phyloP scores from a whole-genome alignment of 2,797 vertebrate genomes.

The Myoxocephalus aenaeus region DNA sequence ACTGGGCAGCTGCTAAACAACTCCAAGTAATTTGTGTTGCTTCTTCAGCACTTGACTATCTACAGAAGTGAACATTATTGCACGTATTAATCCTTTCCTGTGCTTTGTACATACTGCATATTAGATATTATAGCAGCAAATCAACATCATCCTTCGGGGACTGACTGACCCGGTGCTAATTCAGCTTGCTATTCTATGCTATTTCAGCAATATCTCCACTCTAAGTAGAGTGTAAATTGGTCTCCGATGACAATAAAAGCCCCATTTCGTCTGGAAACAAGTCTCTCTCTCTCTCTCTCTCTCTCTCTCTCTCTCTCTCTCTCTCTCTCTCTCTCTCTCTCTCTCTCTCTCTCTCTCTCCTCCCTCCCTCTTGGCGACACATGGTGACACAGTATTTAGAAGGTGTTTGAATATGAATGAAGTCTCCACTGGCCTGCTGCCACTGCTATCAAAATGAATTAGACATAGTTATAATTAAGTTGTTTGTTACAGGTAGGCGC shows the following conservation, averaged over 20 bases:
- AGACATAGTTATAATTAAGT: constrained; percentile 40
- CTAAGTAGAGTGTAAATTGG: constrained; percentile 34
- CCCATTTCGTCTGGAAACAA: not conserved
- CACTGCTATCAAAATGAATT: constrained; percentile 54
- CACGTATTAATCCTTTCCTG: not conserved
- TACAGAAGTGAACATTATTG: not conserved
- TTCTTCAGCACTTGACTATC: constrained; percentile 1
- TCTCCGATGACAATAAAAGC: constrained; percentile 39
- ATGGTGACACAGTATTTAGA: constrained; percentile 21
- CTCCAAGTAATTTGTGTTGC: not conserved
- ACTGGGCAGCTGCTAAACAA: no score
- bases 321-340: no score
- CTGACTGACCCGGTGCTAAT: constrained; percentile 26
- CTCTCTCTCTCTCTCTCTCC: no score
- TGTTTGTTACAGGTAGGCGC: constrained; percentile 20
- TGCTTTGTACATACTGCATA: not conserved
- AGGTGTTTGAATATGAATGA: constrained; percentile 56
- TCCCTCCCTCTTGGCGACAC: not conserved
- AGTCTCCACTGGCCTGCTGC: constrained; percentile 41
- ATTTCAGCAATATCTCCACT: constrained; percentile 32
- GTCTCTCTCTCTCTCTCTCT: not conserved
- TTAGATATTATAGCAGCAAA: constrained; percentile 15
- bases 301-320: not conserved
- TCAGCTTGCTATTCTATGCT: constrained; percentile 32
- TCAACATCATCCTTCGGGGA: constrained; percentile 26